Base-by-base conservation (phyloP, 1,140 invertebrate species). In the Coptotermes formosanus region DNA sequence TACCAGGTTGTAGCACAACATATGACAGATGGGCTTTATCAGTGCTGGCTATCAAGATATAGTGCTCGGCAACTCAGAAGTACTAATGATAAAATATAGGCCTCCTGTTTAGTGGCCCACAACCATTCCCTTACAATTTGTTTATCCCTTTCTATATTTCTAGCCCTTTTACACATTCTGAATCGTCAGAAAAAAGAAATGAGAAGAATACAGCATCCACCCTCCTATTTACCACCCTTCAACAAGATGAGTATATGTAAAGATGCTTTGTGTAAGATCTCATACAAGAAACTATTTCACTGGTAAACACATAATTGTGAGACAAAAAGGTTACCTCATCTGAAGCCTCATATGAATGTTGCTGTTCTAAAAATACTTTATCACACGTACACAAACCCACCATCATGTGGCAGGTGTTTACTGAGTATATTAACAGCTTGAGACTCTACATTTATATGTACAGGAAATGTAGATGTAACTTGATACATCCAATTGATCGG, bases 111-210 rank as follows among this genome's bases (percentile, higher is more conserved):
- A 75, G 25, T 75, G 64, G n/a, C n/a, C 64, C 64, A 75, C 25
- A 75, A 75, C 7, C 25, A 75, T 75, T n/a, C 52, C 25, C n/a
- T 75, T 30, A 30, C n/a, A 75, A 21, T 55, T 38, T 55, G 19
- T 84, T 55, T 84, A 84, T 84, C 7, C 30, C 64, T 84, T 21
- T 84, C 55, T 23, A 84, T 25, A 84, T 25, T 30, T 75, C 64
- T 30, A 30, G 2, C 64, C n/a, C 25, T 75, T 75, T 75, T 8
- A 75, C n/a, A 75, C 64, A 75, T 75, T 75, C 25, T 30, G 64
- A 75, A 75, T 75, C n/a, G n/a, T 75, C 25, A 75, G 64, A 25
- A 25, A 75, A 75, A 12, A 75, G 14, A n/a, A 75, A 75, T 30
- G 64, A 75, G 14, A 75, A 75, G 14, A 75, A 30, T 14, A 75